Evolutionary conservation across 2,113 vertebrate species (phyloP).

Genomic region (Zosterops hypoxanthus): DNA sequence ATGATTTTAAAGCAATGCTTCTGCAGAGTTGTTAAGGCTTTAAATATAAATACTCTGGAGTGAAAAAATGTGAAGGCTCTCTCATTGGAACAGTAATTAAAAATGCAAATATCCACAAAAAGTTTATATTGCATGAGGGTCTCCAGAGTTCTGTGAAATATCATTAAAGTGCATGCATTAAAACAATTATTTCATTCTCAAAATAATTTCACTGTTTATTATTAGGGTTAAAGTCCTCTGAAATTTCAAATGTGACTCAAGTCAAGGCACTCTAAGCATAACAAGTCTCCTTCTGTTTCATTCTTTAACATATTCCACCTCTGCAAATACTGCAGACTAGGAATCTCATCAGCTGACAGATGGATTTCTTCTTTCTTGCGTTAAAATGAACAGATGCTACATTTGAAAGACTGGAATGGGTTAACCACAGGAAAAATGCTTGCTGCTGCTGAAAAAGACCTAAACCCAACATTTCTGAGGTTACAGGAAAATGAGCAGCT

Average conservation of each 20-base stretch:
- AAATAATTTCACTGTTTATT: neutral
- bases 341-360: constrained; percentile 8
- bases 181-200: constrained; percentile 4
- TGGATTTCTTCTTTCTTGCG: neutral
- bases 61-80: constrained; percentile 47
- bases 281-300: neutral
- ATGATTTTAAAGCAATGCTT: constrained; percentile 68
- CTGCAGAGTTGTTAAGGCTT: constrained; percentile 58
- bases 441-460: neutral
- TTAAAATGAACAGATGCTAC: neutral
- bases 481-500: neutral
- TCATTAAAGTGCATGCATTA: neutral
- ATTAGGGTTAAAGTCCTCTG: neutral
- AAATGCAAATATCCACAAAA: constrained; percentile 57
- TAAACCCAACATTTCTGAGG: neutral
- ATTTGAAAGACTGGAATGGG: neutral
- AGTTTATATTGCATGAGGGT: constrained; percentile 16
- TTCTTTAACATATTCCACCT: constrained; percentile 9
- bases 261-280: neutral
- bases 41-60: constrained; percentile 48
- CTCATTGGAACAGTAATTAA: constrained; percentile 68
- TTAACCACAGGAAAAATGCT: neutral
- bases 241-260: neutral
- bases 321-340: neutral
- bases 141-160: constrained; percentile 60